Evolutionary conservation across 1,140 invertebrate genomes (phyloP).

Genomic region (Ladona fulva): DNA sequence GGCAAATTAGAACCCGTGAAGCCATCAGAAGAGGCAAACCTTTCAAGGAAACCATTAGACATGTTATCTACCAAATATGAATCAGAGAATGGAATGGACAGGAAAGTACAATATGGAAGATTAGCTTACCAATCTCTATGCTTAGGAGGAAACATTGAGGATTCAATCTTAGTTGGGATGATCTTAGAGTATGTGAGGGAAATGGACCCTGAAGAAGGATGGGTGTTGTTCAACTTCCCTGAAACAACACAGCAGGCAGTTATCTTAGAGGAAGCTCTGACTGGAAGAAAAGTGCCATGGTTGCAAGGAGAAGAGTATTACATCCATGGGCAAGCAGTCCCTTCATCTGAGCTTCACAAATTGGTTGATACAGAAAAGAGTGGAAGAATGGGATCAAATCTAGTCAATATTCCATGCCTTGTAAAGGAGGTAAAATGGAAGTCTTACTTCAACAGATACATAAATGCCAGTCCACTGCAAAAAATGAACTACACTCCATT

Average conservation of each 20-base stretch:
- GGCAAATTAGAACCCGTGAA: background rate
- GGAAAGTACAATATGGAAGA: conserved; percentile 32
- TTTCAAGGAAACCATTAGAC: background rate
- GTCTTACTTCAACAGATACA: background rate
- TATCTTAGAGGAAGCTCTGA: conserved; percentile 43
- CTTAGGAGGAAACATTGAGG: conserved; percentile 41
- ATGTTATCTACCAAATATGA: background rate
- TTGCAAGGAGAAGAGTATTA: background rate
- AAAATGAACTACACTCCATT: background rate
- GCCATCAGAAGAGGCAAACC: background rate
- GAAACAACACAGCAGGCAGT: conserved; percentile 43
- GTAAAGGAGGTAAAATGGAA: background rate
- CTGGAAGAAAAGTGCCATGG: conserved; percentile 29
- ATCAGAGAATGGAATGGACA: background rate
- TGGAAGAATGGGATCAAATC: background rate
- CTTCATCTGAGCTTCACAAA: background rate
- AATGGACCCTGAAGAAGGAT: conserved; percentile 41
- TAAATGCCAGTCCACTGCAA: background rate
- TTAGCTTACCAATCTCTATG: conserved; percentile 42
- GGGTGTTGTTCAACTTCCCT: conserved; percentile 53
- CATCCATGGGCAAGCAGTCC: background rate
- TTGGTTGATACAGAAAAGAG: background rate
- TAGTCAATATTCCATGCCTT: background rate
- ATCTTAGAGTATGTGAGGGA: conserved; percentile 49
- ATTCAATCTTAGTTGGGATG: conserved; percentile 43